Base-by-base conservation (phyloP, 2,797 vertebrate genomes). In the Ctenopoma kingsleyae region DNA sequence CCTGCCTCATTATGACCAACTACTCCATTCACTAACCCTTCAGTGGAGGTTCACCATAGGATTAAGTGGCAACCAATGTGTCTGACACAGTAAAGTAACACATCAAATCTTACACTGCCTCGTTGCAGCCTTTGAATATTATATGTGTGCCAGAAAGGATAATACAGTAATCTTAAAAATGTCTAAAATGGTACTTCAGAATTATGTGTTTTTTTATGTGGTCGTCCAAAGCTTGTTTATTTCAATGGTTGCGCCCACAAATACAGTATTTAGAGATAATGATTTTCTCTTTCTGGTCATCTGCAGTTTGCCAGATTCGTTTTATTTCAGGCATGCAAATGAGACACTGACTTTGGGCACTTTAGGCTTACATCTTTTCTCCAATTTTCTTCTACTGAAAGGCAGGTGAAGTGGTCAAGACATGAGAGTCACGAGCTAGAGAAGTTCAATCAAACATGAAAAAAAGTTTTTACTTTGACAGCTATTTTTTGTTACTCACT, bases 1-100 rank as follows among this genome's bases (percentile, higher is more conserved):
- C 82, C 74, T 80, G 79, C 80, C 85, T 91, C 86, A 92, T 91
- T 92, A 91, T 89, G 88, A 85, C 84, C 89, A 81, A 79, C 80
- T 76, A 82, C 76, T 89, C 77, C 72, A 76, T 87, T 91, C 87
- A 89, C 68, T 61, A 90, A 91, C 89, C 89, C 88, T 86, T 89
- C 87, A 69, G 82, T 73, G 82, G 67, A 83, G 79, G 83, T 82
- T 89, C 66, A 74, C 68, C 41, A 38, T 53, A 56, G 78, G 80
- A 81, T 83, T 83, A 76, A 76, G 63, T 71, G 75, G 80, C 70
- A 70, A 71, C 59, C 61, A 70, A 82, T 71, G 72, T 63, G 49
- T 82, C 63, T 71, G 71, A 71, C 25, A 30, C 32, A 48, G 32
- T 46, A 12, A 75, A 55, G 43, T 22, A 52, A 23, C 46, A 11